Percentiles rank a stretch among this genome's conserved stretches.
Conservation (phyloP, 2,888 invertebrate genomes). For the Diaprepes abbreviatus region DNA sequence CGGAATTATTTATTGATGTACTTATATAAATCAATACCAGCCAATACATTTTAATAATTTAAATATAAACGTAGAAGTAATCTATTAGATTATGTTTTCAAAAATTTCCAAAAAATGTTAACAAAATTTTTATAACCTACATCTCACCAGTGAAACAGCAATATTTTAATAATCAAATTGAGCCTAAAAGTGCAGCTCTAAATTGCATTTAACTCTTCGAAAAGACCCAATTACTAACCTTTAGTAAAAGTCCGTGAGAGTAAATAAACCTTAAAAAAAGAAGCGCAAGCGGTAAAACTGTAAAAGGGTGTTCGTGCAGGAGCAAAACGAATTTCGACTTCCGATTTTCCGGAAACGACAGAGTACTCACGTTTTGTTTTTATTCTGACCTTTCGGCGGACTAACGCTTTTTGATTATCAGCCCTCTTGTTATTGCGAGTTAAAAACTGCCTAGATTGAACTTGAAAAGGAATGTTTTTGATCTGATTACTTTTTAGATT, state of each 20-base stretch:
- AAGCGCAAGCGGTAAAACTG: constrained; percentile 19
- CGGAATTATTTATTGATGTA: too few species aligned
- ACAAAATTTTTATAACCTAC: too few species aligned
- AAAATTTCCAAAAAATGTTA: too few species aligned
- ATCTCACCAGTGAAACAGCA: too few species aligned
- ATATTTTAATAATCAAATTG: too few species aligned
- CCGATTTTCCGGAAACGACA: constrained; percentile 39
- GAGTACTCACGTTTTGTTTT: constrained; percentile 14
- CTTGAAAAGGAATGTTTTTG: too few species aligned
- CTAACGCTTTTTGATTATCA: constrained; percentile 11
- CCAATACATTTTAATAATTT: too few species aligned
- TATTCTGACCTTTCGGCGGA: constrained; percentile 1
- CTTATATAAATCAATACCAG: too few species aligned
- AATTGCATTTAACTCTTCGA: constrained; percentile 8
- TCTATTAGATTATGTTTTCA: too few species aligned
- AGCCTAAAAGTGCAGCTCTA: too few species aligned
- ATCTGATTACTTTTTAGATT: too few species aligned
- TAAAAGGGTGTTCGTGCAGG: constrained; percentile 28
- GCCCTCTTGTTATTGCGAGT: constrained; percentile 4
- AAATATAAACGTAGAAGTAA: too few species aligned
- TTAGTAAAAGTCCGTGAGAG: constrained; percentile 25
- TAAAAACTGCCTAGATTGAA: not conserved
- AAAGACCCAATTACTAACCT: constrained; percentile 37
- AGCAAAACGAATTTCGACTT: constrained; percentile 43
- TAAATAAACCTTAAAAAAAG: constrained; percentile 39